Evolutionary conservation across 2,888 invertebrate species (phyloP).

Genomic region (Lasioglossum calceatum): DNA sequence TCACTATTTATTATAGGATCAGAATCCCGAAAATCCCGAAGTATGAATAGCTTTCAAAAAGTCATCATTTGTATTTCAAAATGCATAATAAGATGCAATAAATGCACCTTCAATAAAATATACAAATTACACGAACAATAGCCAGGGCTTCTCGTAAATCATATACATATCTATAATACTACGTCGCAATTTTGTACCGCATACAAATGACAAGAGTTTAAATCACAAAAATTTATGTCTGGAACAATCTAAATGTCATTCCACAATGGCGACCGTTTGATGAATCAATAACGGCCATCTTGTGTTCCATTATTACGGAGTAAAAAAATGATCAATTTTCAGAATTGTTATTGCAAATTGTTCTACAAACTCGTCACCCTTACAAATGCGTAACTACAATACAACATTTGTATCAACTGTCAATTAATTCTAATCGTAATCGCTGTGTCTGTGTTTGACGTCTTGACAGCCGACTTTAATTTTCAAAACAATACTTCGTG

Average conservation of each 20-base stretch:
- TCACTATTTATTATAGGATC: not conserved
- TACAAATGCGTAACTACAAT: not conserved
- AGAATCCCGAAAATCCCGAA: not conserved
- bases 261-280: slow-evolving; percentile 32
- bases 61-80: not conserved
- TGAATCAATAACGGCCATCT: slow-evolving; percentile 63
- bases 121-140: not conserved
- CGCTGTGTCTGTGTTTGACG: not conserved
- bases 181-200: not conserved
- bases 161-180: not conserved
- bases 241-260: not conserved
- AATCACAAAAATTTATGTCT: not conserved
- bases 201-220: not conserved
- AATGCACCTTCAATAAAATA: too few species aligned
- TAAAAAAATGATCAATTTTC: slow-evolving; percentile 2
- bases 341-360: not conserved
- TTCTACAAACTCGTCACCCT: not conserved
- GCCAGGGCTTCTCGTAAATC: not conserved
- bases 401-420: not conserved
- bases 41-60: not conserved
- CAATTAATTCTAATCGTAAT: not conserved
- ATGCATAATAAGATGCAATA: not conserved
- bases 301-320: slow-evolving; percentile 45
- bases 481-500: not conserved
- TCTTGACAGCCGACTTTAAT: not conserved